Conservation (phyloP, 2,797 vertebrate species). For the Argya squamiceps region DNA sequence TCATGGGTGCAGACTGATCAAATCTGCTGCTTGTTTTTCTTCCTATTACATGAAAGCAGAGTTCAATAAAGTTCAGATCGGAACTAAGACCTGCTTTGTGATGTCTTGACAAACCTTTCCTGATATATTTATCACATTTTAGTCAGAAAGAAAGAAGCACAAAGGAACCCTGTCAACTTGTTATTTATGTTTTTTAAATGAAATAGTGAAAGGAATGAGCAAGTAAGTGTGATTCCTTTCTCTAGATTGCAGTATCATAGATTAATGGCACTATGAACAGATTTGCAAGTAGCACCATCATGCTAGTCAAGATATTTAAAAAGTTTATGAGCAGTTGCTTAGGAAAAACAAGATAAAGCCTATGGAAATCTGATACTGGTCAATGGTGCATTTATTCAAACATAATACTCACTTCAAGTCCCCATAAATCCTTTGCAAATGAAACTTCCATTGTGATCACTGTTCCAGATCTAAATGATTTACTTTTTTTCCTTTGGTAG, state of each 20-base stretch:
- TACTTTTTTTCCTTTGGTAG: slow-evolving; percentile 35
- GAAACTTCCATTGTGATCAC: slow-evolving; percentile 74
- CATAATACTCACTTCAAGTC: slow-evolving; percentile 54
- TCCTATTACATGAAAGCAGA: background rate
- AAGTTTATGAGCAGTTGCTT: slow-evolving; percentile 74
- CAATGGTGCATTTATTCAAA: slow-evolving; percentile 72
- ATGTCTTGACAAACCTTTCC: slow-evolving; percentile 4
- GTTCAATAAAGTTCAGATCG: background rate
- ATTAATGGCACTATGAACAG: slow-evolving; percentile 71
- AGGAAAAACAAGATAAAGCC: slow-evolving; percentile 74
- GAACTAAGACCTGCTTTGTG: background rate
- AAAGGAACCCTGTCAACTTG: background rate
- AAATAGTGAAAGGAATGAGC: slow-evolving; percentile 51
- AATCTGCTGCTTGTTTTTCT: background rate
- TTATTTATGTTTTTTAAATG: slow-evolving; percentile 46
- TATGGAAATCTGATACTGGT: slow-evolving; percentile 73
- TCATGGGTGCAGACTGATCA: background rate
- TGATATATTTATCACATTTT: background rate
- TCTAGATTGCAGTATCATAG: slow-evolving; percentile 38
- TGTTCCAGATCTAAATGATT: slow-evolving; percentile 74
- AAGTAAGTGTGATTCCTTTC: slow-evolving; percentile 55
- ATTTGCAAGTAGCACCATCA: slow-evolving; percentile 70
- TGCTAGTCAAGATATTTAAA: slow-evolving; percentile 64
- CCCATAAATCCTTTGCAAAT: slow-evolving; percentile 72
- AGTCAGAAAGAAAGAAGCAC: slow-evolving; percentile 5